Percentiles rank a stretch among this genome's conserved stretches.
These are phyloP conservation scores for Pseudochirops corinnae DNA, from an alignment of 2,797 vertebrate genomes.

Conservation along the genomic window DNA sequence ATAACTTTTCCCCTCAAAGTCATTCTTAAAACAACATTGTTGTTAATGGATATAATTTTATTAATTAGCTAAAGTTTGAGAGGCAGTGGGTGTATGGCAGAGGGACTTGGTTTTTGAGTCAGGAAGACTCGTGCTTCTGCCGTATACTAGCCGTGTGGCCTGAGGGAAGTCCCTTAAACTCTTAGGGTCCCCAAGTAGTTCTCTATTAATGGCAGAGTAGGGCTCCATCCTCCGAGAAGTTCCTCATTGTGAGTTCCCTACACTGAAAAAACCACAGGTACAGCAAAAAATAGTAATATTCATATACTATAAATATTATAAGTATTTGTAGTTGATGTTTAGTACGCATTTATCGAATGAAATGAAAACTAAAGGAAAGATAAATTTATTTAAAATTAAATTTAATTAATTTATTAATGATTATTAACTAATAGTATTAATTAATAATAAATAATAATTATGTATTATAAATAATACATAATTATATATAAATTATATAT, in stretches of 20 bases:
- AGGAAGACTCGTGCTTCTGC: not conserved
- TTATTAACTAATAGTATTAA: too few species aligned
- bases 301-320: not conserved
- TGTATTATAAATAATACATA: too few species aligned
- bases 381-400: not conserved
- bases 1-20: not conserved
- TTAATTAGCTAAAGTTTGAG: not conserved
- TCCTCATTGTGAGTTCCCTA: not conserved
- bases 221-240: not conserved
- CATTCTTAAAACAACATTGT: not conserved
- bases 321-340: not conserved
- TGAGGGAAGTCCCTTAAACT: not conserved
- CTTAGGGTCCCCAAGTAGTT: not conserved
- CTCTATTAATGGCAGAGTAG: not conserved
- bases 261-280: not conserved
- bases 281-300: not conserved
- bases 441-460: too few species aligned
- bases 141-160: not conserved
- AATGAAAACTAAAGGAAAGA: not conserved
- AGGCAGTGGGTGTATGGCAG: not conserved
- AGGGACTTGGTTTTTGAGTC: not conserved
- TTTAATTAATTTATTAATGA: too few species aligned
- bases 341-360: not conserved
- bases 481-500: too few species aligned
- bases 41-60: not conserved